Evolutionary conservation across 2,888 invertebrate genomes (phyloP), one percentile per base, ranked within the genome.

Genomic region (Cerceris rybyensis): DNA sequence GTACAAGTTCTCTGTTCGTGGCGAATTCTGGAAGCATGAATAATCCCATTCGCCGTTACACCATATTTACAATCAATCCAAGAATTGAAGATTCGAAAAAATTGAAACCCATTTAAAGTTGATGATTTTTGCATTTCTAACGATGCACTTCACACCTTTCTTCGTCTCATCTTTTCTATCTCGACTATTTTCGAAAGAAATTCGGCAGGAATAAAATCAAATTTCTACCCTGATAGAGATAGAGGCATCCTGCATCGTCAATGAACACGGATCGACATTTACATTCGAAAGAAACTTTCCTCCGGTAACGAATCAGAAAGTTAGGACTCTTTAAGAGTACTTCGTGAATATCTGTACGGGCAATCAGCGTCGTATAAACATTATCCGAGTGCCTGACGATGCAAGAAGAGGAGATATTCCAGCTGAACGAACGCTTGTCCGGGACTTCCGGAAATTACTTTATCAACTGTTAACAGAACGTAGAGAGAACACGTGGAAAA

Each of bases 331-430:
- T 58, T 46, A 50, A 57, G 42, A 43, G 61, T 70, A 63, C 59
- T 63, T 55, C 59, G 57, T 4, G 71, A 54, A 64, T 75, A 80
- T 79, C 80, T 75, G 55, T 50, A 57, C 50, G 71, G 66, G 71
- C 78, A 83, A 83, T 83, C 83, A 84, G 68, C 28, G 74, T 70
- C 84, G 71, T 78, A 84, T 81, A 83, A 83, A 84, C 81, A 75
- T 83, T 83, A 81, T 80, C 65, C 67, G 69, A 74, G 28, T 50
- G 58, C 43, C 54, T 49, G 64, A 59, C 73, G 80, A 70, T 73
- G 80, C 78, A 75, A 78, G 74, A 78, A 57, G 68, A 71, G 39
- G 42, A 82, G 80, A 85, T 82, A 84, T 80, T 85, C 74, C 76
- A 72, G 72, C 84, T 80, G 85, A 85, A 59, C 78, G 66, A 52